Evolutionary conservation across 2,797 vertebrate genomes (phyloP).

Genomic region (Megaceryle alcyon): DNA sequence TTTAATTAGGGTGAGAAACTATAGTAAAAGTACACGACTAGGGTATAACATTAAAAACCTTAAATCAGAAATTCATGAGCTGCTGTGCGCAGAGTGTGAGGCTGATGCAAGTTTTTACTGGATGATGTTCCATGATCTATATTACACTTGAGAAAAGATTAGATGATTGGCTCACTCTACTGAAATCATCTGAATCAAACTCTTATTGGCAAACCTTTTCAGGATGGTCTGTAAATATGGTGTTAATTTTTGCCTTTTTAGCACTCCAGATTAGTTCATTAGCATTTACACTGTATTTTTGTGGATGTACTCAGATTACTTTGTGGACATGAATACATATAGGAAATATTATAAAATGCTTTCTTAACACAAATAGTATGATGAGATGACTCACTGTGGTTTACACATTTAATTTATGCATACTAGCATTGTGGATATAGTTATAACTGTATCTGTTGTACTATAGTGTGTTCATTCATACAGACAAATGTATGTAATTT

Average conservation of each 20-base stretch:
- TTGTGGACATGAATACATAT: neutral
- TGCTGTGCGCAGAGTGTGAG: neutral
- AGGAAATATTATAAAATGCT: neutral
- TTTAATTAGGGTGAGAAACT: neutral
- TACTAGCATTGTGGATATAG: constrained; percentile 43
- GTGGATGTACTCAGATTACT: constrained; percentile 1
- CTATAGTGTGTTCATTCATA: constrained; percentile 16
- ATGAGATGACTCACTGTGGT: neutral
- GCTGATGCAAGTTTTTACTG: neutral
- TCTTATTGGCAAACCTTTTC: neutral
- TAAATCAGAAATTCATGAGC: neutral
- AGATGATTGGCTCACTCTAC: neutral
- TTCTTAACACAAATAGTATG: neutral
- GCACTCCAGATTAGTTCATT: neutral
- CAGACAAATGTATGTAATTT: constrained; percentile 51
- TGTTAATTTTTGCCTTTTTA: neutral
- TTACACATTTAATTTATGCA: constrained; percentile 39
- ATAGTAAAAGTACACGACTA: neutral
- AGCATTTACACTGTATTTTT: neutral
- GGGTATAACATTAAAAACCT: neutral
- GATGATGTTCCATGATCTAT: neutral
- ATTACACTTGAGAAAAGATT: neutral
- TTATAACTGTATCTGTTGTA: constrained; percentile 36
- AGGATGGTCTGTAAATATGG: neutral
- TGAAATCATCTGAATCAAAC: neutral